A percentile compares a stretch with the other conserved stretches of the same genome.
Evolutionary conservation across 2,797 vertebrate genomes (phyloP).

Genomic region (Phrynocephalus forsythii): DNA sequence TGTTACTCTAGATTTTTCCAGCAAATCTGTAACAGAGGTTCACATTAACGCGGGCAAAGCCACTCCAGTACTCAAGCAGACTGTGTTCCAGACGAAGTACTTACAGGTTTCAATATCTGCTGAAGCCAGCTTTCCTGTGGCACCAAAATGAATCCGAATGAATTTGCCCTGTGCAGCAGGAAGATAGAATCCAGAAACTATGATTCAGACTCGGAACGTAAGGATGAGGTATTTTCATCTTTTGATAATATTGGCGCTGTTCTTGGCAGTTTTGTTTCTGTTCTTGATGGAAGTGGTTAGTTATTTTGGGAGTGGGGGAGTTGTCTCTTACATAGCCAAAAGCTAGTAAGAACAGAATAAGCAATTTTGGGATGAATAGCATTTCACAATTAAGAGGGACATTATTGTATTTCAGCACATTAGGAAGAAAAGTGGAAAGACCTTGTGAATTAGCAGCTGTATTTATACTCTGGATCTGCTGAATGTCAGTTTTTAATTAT

Average conservation of each 20-base stretch:
- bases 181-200: neutral
- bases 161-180: constrained; percentile 83
- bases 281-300: neutral
- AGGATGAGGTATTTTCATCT: neutral
- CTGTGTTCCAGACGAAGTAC: constrained; percentile 45
- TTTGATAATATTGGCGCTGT: neutral
- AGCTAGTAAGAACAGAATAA: neutral
- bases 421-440: neutral
- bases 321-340: neutral
- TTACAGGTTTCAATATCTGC: constrained; percentile 89
- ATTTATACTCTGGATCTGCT: neutral
- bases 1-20: constrained; percentile 88
- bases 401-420: neutral
- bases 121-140: constrained; percentile 84
- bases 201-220: neutral
- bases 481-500: neutral
- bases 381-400: too few species aligned
- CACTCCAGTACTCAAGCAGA: neutral
- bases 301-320: neutral
- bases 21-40: constrained; percentile 79
- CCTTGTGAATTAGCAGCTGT: too few species aligned
- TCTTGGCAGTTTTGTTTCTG: neutral
- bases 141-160: constrained; percentile 86
- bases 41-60: neutral
- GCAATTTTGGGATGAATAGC: too few species aligned